These are phyloP conservation scores for Hybos culiciformis DNA, from an alignment of 2,888 invertebrate species.

Conservation along the genomic window DNA sequence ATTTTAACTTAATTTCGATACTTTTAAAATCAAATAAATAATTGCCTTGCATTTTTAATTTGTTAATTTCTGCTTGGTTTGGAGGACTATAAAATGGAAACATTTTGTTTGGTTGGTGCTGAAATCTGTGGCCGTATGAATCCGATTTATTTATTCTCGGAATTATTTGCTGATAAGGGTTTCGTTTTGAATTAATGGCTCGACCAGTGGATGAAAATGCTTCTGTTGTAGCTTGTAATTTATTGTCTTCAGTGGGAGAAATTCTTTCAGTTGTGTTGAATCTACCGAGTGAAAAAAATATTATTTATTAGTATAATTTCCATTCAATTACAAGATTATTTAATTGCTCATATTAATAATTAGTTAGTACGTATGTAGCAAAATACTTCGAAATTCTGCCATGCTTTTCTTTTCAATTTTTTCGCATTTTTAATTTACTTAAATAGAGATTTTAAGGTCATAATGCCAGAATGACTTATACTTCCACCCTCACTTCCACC, in stretches of 20 bases:
- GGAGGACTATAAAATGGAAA: conserved; percentile 17
- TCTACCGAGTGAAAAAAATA: conserved; percentile 1
- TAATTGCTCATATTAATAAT: too few relatives aligned
- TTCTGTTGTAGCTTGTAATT: not conserved
- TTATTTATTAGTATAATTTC: not conserved
- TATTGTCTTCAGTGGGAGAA: not conserved
- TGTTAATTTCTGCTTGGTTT: conserved; percentile 23
- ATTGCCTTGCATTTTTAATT: conserved; percentile 18
- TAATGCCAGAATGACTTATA: too few relatives aligned
- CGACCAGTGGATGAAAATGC: conserved; percentile 26
- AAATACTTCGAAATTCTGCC: too few relatives aligned
- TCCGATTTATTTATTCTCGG: not conserved
- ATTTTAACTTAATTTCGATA: too few relatives aligned
- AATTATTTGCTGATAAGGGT: conserved; percentile 21
- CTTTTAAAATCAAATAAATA: not conserved
- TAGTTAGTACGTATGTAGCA: too few relatives aligned
- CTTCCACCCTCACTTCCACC: too few relatives aligned
- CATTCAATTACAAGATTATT: not conserved
- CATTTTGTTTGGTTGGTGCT: too few relatives aligned
- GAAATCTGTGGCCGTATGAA: not conserved
- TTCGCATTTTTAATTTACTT: too few relatives aligned
- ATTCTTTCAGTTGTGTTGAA: conserved; percentile 4
- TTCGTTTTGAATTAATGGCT: conserved; percentile 26
- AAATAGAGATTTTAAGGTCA: too few relatives aligned
- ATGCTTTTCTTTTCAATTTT: too few relatives aligned